Conservation (phyloP, 2,113 vertebrate species). For the Elachura formosa region DNA sequence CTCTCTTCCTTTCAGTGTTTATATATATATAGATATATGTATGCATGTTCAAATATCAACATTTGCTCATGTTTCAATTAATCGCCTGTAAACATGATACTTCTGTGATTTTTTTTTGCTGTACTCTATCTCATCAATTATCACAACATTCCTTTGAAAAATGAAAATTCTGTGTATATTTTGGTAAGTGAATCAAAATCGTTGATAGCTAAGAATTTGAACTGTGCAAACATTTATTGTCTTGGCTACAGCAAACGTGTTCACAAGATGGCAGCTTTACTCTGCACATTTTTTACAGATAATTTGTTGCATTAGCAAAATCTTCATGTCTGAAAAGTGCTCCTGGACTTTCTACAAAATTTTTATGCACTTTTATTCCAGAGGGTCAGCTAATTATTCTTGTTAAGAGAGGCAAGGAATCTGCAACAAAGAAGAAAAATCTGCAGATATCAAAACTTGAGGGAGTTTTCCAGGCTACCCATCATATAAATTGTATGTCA, state of each 20-base stretch:
- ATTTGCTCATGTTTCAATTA: background rate
- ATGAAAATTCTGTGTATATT: background rate
- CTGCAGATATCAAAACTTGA: background rate
- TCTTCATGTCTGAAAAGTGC: background rate
- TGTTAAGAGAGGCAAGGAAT: background rate
- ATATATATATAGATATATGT: accelerated
- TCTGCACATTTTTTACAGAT: background rate
- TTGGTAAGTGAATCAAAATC: background rate
- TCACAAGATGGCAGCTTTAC: background rate
- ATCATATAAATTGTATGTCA: background rate
- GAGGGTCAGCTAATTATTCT: background rate
- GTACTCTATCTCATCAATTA: background rate
- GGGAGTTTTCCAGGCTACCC: background rate
- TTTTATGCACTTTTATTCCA: background rate
- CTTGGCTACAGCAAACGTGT: background rate
- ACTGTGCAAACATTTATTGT: background rate
- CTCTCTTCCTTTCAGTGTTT: background rate
- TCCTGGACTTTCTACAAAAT: background rate
- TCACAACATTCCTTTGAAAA: background rate
- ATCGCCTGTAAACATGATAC: background rate
- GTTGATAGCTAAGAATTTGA: background rate
- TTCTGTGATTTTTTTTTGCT: background rate
- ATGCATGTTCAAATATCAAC: background rate
- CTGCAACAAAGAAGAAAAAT: background rate
- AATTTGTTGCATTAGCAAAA: background rate